Percentiles rank a stretch among this genome's conserved stretches.
phyloP scores from a whole-genome alignment of 2,797 vertebrate genomes.

The Microchirus variegatus region DNA sequence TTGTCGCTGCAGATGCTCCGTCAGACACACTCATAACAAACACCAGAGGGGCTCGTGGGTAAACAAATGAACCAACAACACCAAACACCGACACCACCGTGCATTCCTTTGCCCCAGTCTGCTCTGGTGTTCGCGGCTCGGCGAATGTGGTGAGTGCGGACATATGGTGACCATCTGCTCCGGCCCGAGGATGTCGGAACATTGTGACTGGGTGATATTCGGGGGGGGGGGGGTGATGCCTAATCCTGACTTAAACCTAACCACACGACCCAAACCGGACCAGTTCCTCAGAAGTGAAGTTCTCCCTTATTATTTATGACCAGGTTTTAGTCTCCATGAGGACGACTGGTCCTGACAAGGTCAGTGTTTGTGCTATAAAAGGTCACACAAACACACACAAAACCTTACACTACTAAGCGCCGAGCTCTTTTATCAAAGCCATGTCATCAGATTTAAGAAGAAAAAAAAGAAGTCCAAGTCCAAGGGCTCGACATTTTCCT shows the following conservation, averaged over 20 bases:
- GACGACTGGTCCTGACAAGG: neutral
- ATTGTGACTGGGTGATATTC: constrained; percentile 54
- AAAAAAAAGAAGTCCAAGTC: constrained; percentile 6
- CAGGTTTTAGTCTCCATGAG: too few species aligned
- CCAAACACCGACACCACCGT: neutral
- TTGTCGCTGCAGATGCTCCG: constrained; percentile 17
- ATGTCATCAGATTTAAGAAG: constrained; percentile 15
- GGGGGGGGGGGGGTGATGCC: neutral
- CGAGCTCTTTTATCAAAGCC: constrained; percentile 8
- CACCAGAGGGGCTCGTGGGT: constrained; percentile 27
- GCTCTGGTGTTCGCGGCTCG: constrained; percentile 45
- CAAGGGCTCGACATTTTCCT: constrained; percentile 27
- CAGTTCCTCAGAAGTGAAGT: too few species aligned
- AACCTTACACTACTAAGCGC: neutral
- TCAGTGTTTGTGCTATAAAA: too few species aligned
- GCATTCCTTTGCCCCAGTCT: constrained; percentile 32
- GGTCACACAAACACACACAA: neutral
- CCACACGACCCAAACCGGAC: too few species aligned
- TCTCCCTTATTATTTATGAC: too few species aligned
- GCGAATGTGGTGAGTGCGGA: constrained; percentile 35
- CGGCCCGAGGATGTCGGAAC: constrained; percentile 54
- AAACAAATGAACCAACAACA: constrained; percentile 29
- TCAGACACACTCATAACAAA: constrained; percentile 24
- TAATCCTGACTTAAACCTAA: too few species aligned
- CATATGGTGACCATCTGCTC: constrained; percentile 81